Evolutionary conservation across 2,888 invertebrate species (phyloP), one percentile per base, ranked within the genome.

Genomic region (Epirrhoe alternata): DNA sequence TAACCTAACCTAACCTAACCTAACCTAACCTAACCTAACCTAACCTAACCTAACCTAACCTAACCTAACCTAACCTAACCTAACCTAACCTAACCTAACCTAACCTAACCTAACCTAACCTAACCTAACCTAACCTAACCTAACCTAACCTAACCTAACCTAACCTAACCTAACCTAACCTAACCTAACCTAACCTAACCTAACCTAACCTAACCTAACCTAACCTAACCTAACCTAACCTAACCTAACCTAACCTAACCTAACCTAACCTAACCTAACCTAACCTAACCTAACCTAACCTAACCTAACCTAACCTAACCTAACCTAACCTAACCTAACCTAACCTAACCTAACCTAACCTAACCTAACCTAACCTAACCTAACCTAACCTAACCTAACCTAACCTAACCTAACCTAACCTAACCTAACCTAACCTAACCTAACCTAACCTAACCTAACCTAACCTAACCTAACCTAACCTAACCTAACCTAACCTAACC

Each of bases 91-190:
- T 53, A 53, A 53, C 53, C 53, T 53, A 53, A 53, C 53, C 53
- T 53, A 53, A 53, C 53, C 53, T 53, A 54, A 54, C 54, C 54
- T 54, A 54, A 54, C 54, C 54, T 54, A 54, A 54, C 54, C 54
- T 54, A 54, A 54, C 54, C 54, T 54, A 54, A 54, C 54, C 54
- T 54, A 54, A 54, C 54, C 54, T 54, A 54, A 54, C 54, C 54
- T 54, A 54, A 54, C 54, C 54, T 54, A 54, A 54, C 54, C 54
- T 54, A 54, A 54, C 54, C 54, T 54, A 54, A 54, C 54, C 54
- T 54, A 54, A 54, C 54, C 54, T 54, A 54, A 54, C 54, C 54
- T 54, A 54, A 54, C 54, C 54, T 54, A 54, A 54, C 54, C 54
- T 54, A 54, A 54, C 54, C 54, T 54, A 54, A 54, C 54, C 54